Percentiles rank a stretch among this genome's conserved stretches.
These are phyloP conservation scores for Drosophila pseudoananassae DNA, from an alignment of 1,140 invertebrate genomes.

Conservation along the genomic window DNA sequence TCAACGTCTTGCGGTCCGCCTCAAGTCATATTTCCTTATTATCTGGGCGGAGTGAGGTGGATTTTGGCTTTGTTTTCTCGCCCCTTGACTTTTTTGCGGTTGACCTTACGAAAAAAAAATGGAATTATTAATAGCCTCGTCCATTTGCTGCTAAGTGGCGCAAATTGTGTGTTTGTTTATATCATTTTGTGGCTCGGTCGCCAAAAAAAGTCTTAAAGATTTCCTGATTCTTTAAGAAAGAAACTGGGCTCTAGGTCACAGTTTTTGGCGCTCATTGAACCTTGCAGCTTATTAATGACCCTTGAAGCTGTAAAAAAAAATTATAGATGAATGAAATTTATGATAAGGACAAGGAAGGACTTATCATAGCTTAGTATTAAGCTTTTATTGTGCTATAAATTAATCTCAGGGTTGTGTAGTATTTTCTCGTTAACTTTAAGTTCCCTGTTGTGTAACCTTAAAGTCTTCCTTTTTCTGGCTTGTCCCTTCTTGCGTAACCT, in stretches of 20 bases:
- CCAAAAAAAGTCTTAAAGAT: conserved; percentile 50
- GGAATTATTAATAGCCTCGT: conserved; percentile 80
- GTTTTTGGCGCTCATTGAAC: conserved; percentile 72
- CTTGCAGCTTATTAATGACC: conserved; percentile 70
- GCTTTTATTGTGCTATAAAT: background rate
- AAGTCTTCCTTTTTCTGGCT: conserved; percentile 1
- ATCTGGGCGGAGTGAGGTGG: conserved; percentile 40
- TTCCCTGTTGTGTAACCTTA: conserved; percentile 1
- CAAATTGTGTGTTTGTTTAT: conserved; percentile 83
- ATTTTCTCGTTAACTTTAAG: background rate
- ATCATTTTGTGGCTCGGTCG: conserved; percentile 60
- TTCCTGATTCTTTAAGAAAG: conserved; percentile 36
- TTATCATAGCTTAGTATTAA: conserved; percentile 4
- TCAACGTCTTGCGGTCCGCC: conserved; percentile 41
- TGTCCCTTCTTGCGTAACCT: conserved; percentile 4
- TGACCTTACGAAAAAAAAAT: conserved; percentile 62
- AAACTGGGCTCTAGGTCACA: conserved; percentile 24
- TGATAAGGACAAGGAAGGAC: background rate
- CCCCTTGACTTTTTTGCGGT: conserved; percentile 64
- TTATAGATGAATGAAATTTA: conserved; percentile 21
- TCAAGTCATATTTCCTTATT: conserved; percentile 81
- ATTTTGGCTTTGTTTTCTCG: conserved; percentile 23
- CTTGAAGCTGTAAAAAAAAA: conserved; percentile 51
- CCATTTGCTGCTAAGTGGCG: conserved; percentile 81
- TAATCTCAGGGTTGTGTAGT: background rate